A percentile compares a stretch with the other conserved stretches of the same genome.
Evolutionary conservation across 2,888 invertebrate genomes (phyloP).

Genomic region (Euplagia quadripunctaria): DNA sequence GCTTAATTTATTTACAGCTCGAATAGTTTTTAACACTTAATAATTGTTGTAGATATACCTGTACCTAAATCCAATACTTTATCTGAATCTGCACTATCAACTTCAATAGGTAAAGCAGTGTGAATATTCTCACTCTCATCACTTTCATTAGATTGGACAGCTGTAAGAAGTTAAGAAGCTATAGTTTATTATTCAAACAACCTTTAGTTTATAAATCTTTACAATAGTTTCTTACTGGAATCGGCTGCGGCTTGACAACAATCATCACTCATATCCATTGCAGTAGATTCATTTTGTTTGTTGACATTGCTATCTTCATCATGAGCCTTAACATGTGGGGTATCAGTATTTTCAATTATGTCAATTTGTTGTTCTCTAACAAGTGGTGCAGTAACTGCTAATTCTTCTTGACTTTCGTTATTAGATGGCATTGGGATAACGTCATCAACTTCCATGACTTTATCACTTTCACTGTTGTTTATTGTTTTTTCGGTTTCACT

Average conservation of each 20-base stretch:
- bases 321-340: not conserved
- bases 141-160: not conserved
- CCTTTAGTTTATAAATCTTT: not conserved
- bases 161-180: conserved; percentile 5
- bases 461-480: not conserved
- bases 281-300: not conserved
- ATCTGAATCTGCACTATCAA: conserved; percentile 13
- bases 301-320: not conserved
- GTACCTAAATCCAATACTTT: conserved; percentile 18
- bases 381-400: not conserved
- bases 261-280: not conserved
- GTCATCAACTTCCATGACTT: not conserved
- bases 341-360: not conserved
- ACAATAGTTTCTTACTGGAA: conserved; percentile 11
- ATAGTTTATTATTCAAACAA: not conserved
- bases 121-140: not conserved
- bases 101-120: conserved; percentile 10
- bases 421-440: not conserved
- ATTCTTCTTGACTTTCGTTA: conserved; percentile 4
- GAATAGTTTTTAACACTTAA: not conserved
- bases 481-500: not conserved
- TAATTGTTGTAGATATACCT: not conserved
- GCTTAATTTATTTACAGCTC: not conserved
- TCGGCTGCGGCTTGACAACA: conserved; percentile 5
- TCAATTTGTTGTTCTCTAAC: not conserved